Base-by-base conservation (phyloP, 2,113 vertebrate species). In the Condylura cristata region DNA sequence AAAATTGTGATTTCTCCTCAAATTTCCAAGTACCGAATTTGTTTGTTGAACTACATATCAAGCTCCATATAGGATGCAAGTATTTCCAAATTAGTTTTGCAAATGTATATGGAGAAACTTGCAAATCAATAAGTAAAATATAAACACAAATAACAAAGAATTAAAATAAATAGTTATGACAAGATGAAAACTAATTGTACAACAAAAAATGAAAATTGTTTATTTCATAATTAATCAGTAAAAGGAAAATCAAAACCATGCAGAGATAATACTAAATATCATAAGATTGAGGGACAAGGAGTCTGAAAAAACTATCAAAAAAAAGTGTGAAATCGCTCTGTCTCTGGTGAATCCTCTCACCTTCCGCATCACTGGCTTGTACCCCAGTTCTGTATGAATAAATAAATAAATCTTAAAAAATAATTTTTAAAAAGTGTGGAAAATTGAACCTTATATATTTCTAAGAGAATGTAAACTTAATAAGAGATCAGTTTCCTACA, bases 171-270 rank as follows among this genome's bases (percentile, higher is more conserved):
- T 6, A 84, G 16, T 91, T 63, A 51, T 51, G 48, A 51, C 10
- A 22, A 56, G 20, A 56, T 56, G 53, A 56, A 56, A 56, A 22
- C 5, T 22, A 56, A 56, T 22, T 56, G 20, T 41, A 18, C 28
- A 80, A 63, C 13, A 94, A 68, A 82, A 16, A 41, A 65, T 48
- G 20, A 80, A 91, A 84, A 71, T 30, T 72, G 11, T 83, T 90
- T 80, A 85, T 48, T 10, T 84, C 8, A n/a, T 44, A 78, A 88
- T 76, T 74, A 81, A 82, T 80, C 16, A 48, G 16, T 90, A 34
- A 92, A 82, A 95, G 65, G 58, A 90, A 90, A 90, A 70, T 14
- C 79, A 80, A 88, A 90, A 79, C 11, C 34, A 72, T 7, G 78
- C 24, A 61, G 3, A 65, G 7, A 61, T 48, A 46, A 82, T 12